Base-by-base conservation (phyloP, 2,888 invertebrate genomes). In the Boloria selene region DNA sequence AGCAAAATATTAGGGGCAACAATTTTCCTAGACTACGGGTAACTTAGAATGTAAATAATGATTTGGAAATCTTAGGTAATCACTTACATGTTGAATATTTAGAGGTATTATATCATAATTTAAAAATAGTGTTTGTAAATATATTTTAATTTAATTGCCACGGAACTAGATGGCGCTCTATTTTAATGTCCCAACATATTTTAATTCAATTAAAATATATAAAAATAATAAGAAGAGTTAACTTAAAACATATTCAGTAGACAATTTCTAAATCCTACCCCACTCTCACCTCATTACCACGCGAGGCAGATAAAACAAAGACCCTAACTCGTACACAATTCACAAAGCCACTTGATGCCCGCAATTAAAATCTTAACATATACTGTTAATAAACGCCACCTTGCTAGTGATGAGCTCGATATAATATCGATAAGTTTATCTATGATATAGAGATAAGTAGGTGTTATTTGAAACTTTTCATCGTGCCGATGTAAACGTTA, bases 321-420 rank as follows among this genome's bases (percentile, higher is more conserved):
- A 61, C 73, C 74, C 73, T 71, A 70, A 70, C 73, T 75, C 75
- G 75, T 75, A 76, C 75, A 78, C 78, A 76, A 71, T 72, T 75
- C 75, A 76, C 83, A 80, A 83, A 85, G 85, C 87, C 87, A 86
- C 86, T 88, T 89, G 83, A 88, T 86, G 83, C 84, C 87, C 86
- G 85, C 89, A 89, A 90, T 90, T 90, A 90, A 89, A 90, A 89
- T 88, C 88, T 87, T 86, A 88, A 88, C 87, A 84, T 87, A 81
- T 81, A 85, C 80, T 83, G 84, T 86, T 88, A 86, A 88, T 88
- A 87, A 86, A 85, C 84, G 81, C 79, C 79, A 80, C 79, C 79
- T 79, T 76, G 69, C 55, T 79, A 83, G 83, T 59, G 85, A 72
- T 74, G 85, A 51, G 67, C 2, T 74, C 73, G 76, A 77, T 74